Percentiles rank a stretch among this genome's conserved stretches.
Evolutionary conservation across 2,797 vertebrate genomes (phyloP).

Genomic region (Kryptopterus vitreolus): DNA sequence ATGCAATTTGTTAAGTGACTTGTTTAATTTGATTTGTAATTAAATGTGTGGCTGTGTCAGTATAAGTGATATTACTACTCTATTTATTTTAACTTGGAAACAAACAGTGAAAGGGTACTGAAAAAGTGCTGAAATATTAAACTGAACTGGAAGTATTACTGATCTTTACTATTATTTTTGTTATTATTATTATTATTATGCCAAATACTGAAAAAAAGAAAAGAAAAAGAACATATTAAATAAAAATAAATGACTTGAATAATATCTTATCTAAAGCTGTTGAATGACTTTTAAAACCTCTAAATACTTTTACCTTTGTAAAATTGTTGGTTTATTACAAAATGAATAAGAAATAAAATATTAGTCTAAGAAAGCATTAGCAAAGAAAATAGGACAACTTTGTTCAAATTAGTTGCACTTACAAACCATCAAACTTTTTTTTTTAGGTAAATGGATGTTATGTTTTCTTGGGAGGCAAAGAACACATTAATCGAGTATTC

Average conservation of each 20-base stretch:
- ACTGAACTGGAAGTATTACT: background rate
- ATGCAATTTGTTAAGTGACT: background rate
- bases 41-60: background rate
- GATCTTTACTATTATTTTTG: too few species aligned
- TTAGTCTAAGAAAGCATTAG: background rate
- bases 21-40: background rate
- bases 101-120: background rate
- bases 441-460: background rate
- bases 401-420: background rate
- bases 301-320: too few species aligned
- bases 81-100: background rate
- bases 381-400: background rate
- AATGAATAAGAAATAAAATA: background rate
- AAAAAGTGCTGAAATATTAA: background rate
- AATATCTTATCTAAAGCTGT: background rate
- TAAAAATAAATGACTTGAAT: background rate
- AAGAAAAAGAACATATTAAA: background rate
- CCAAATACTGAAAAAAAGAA: background rate
- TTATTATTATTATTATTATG: background rate
- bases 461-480: background rate
- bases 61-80: background rate
- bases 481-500: background rate
- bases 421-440: background rate
- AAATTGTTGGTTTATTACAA: too few species aligned
- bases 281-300: background rate